Conservation (phyloP, 2,797 vertebrate species). For the Alca torda region DNA sequence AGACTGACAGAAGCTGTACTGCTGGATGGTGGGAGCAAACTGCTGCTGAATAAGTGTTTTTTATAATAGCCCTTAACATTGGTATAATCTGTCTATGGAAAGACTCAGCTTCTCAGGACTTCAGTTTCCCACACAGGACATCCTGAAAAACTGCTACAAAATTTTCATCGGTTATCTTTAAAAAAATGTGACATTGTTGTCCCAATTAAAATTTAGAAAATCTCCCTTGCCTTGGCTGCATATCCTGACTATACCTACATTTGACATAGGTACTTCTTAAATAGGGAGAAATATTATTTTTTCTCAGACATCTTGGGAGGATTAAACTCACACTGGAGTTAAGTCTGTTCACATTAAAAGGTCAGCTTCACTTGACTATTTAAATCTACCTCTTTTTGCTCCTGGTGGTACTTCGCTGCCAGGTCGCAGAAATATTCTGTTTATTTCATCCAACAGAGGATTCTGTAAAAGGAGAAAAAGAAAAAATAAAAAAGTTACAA, state of each 20-base stretch:
- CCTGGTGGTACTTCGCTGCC: background rate
- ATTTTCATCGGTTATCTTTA: background rate
- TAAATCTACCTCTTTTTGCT: background rate
- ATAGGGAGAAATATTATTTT: background rate
- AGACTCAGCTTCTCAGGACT: background rate
- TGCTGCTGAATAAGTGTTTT: background rate
- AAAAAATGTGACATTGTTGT: background rate
- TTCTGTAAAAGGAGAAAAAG: background rate
- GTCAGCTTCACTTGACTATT: background rate
- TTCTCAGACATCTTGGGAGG: background rate
- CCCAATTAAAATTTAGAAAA: background rate
- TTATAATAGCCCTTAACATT: background rate
- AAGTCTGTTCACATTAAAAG: background rate
- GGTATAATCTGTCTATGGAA: background rate
- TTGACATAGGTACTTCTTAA: background rate
- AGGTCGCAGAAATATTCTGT: background rate
- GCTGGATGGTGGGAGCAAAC: background rate
- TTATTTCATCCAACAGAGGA: rapidly evolving
- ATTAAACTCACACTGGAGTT: background rate
- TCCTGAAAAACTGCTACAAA: background rate
- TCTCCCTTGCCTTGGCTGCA: background rate
- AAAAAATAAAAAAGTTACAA: background rate
- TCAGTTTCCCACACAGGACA: background rate
- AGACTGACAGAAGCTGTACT: background rate
- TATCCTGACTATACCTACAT: background rate